Evolutionary conservation across 2,113 vertebrate species (phyloP).

Genomic region (Rhombomys opimus): DNA sequence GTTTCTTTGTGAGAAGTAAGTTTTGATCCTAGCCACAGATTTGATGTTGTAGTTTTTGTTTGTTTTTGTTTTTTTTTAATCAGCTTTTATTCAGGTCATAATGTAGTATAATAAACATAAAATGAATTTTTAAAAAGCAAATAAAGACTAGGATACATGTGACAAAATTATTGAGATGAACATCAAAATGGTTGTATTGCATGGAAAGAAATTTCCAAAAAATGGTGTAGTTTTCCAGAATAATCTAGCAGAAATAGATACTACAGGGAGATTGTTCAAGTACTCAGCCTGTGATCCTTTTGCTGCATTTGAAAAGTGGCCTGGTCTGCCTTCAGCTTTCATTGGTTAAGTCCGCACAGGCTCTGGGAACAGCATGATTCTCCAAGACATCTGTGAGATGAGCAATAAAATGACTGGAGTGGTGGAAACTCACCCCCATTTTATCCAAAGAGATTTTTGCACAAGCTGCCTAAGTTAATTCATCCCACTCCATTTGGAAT

Average conservation of each 20-base stretch:
- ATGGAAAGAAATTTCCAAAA: constrained; percentile 13
- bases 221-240: background rate
- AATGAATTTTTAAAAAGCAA: background rate
- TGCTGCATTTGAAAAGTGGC: background rate
- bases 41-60: background rate
- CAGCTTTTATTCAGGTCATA: background rate
- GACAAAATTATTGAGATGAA: constrained; percentile 1
- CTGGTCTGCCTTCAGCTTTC: background rate
- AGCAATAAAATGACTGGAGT: background rate
- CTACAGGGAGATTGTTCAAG: background rate
- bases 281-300: background rate
- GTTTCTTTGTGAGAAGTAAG: background rate
- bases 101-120: background rate
- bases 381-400: background rate
- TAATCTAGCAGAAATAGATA: background rate
- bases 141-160: too few relatives aligned
- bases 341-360: background rate
- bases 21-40: background rate
- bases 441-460: background rate
- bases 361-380: too few relatives aligned
- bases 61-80: background rate
- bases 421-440: background rate
- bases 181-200: background rate
- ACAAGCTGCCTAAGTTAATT: background rate
- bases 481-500: background rate